A percentile compares a stretch with the other conserved stretches of the same genome.
These are phyloP conservation scores for Rhagonycha fulva DNA, from an alignment of 2,888 invertebrate genomes.

Conservation along the genomic window DNA sequence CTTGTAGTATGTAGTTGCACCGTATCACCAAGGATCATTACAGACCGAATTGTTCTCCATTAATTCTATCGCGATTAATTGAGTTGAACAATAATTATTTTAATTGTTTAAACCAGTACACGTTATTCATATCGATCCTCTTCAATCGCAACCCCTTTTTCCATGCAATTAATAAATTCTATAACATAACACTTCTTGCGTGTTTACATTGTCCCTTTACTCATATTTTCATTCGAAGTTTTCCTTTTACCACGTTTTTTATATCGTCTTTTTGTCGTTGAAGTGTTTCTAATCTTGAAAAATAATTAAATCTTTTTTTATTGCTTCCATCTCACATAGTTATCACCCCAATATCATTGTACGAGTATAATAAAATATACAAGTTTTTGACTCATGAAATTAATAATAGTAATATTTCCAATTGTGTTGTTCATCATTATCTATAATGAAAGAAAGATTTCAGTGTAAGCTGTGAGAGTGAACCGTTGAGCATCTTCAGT, in stretches of 20 bases:
- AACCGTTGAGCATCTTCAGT: too few relatives aligned
- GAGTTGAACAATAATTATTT: neutral
- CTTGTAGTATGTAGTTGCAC: neutral
- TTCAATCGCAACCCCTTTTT: neutral
- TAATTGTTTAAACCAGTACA: neutral
- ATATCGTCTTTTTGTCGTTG: neutral
- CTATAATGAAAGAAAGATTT: too few relatives aligned
- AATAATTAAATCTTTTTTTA: neutral
- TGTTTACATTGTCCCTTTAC: neutral
- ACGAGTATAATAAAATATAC: too few relatives aligned
- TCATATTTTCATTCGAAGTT: neutral
- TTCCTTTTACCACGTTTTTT: neutral
- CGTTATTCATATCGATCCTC: neutral
- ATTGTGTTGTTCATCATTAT: too few relatives aligned
- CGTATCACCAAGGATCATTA: constrained; percentile 3
- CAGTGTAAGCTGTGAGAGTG: too few relatives aligned
- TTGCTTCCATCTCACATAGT: neutral
- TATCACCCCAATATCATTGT: neutral
- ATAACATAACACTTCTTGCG: neutral
- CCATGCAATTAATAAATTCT: neutral
- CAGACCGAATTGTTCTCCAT: neutral
- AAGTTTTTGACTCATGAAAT: too few relatives aligned
- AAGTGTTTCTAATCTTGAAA: neutral
- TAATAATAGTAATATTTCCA: too few relatives aligned
- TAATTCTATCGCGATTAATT: neutral